Conservation (phyloP, 92 coral and sea anemone genomes). For the Meandrina meandrites region DNA sequence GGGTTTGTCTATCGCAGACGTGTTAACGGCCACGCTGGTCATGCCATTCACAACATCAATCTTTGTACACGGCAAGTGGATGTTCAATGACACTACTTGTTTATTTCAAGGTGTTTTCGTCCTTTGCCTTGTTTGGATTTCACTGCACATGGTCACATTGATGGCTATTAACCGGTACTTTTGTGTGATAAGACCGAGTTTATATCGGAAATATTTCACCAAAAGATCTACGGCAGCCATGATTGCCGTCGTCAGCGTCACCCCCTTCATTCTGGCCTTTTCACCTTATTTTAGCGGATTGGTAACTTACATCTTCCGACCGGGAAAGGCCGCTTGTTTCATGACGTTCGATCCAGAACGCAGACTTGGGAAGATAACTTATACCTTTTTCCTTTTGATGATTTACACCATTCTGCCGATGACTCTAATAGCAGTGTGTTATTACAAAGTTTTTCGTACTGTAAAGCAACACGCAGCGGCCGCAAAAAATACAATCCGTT, state of each 20-base stretch:
- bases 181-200: conserved; percentile 43
- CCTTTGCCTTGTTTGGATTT: conserved; percentile 38
- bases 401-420: conserved; percentile 38
- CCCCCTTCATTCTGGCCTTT: conserved; percentile 24
- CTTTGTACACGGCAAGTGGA: conserved; percentile 44
- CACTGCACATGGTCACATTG: conserved; percentile 53
- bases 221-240: conserved; percentile 21
- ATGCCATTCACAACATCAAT: conserved; percentile 57
- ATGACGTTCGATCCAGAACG: conserved; percentile 38
- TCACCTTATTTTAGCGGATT: conserved; percentile 34
- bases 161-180: conserved; percentile 60
- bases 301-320: conserved; percentile 43
- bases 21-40: conserved; percentile 45
- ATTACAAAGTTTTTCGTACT: conserved; percentile 39
- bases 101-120: conserved; percentile 47
- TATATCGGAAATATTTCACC: conserved; percentile 43
- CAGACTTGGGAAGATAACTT: conserved; percentile 16
- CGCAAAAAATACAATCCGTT: conserved; percentile 29
- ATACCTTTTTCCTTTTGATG: conserved; percentile 22
- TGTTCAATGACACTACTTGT: conserved; percentile 28
- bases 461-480: conserved; percentile 29
- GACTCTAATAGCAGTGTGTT: conserved; percentile 38
- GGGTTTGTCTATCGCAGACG: conserved; percentile 48
- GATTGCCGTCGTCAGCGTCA: conserved; percentile 20
- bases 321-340: conserved; percentile 53